Conservation (phyloP, 2,113 vertebrate genomes). For the Zingel zingel region DNA sequence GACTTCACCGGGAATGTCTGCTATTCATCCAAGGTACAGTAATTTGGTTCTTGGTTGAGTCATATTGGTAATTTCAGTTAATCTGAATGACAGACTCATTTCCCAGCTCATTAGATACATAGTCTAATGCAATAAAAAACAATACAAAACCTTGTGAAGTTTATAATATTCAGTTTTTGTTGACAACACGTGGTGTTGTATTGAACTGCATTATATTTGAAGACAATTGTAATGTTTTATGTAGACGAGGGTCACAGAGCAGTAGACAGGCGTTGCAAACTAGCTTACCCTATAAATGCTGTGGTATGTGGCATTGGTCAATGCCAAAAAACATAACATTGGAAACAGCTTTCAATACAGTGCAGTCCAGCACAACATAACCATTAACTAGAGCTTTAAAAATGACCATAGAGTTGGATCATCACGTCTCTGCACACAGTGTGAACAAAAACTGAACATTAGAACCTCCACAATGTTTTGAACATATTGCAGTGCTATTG, state of each 20-base stretch:
- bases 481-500: not conserved
- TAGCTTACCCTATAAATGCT: constrained; percentile 39
- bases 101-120: constrained; percentile 16
- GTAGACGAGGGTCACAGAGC: constrained; percentile 1
- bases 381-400: constrained; percentile 44
- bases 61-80: constrained; percentile 20
- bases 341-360: constrained; percentile 32
- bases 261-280: constrained; percentile 58
- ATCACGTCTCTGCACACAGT: constrained; percentile 4
- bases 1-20: constrained; percentile 31
- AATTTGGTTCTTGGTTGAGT: constrained; percentile 18
- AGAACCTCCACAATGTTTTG: not conserved
- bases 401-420: constrained; percentile 24
- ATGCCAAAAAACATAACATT: constrained; percentile 47
- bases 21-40: not conserved
- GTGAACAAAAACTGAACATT: constrained; percentile 6
- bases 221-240: constrained; percentile 25
- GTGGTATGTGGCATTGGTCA: constrained; percentile 59
- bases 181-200: constrained; percentile 2
- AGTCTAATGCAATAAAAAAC: constrained; percentile 27
- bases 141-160: not conserved
- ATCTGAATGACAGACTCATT: constrained; percentile 23
- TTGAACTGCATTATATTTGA: constrained; percentile 20
- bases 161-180: constrained; percentile 8
- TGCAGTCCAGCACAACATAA: not conserved